A percentile compares a stretch with the other conserved stretches of the same genome.
phyloP scores from a whole-genome alignment of 1,140 invertebrate species.

The Drosophila ohnishii region DNA sequence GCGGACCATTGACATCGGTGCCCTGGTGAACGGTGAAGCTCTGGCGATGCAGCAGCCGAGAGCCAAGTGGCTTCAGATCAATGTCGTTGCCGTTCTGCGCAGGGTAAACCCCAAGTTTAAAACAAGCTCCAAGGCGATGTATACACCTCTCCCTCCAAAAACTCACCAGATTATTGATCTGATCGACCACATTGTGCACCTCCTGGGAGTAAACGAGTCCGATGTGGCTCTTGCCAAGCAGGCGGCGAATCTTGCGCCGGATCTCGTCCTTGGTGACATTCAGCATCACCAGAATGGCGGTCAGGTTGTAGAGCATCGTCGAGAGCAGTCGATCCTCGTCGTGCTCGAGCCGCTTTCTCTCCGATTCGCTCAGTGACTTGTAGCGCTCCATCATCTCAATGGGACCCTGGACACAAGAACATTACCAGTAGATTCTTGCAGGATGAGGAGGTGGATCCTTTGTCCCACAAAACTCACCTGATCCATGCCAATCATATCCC shows the following conservation, averaged over 20 bases:
- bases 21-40: conserved; percentile 99
- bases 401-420: conserved; percentile 86
- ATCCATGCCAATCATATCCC: conserved; percentile 99
- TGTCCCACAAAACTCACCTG: conserved; percentile 84
- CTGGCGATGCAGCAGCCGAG: conserved; percentile 96
- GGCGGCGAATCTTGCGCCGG: conserved; percentile 94
- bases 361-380: conserved; percentile 95
- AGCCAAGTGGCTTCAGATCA: conserved; percentile 95
- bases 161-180: conserved; percentile 95
- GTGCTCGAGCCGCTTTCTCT: conserved; percentile 97
- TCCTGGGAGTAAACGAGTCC: conserved; percentile 98
- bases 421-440: not conserved
- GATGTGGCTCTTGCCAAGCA: conserved; percentile 99
- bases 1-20: conserved; percentile 93
- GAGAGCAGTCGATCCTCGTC: conserved; percentile 98
- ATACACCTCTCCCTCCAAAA: not conserved
- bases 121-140: no score
- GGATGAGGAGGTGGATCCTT: no score
- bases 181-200: conserved; percentile 97
- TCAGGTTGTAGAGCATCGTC: conserved; percentile 97
- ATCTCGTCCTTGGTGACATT: conserved; percentile 94
- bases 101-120: not conserved
- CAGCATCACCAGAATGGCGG: conserved; percentile 98
- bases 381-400: conserved; percentile 99
- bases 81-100: conserved; percentile 96